Base-by-base conservation (phyloP, 2,113 vertebrate genomes). In the Micromys minutus region DNA sequence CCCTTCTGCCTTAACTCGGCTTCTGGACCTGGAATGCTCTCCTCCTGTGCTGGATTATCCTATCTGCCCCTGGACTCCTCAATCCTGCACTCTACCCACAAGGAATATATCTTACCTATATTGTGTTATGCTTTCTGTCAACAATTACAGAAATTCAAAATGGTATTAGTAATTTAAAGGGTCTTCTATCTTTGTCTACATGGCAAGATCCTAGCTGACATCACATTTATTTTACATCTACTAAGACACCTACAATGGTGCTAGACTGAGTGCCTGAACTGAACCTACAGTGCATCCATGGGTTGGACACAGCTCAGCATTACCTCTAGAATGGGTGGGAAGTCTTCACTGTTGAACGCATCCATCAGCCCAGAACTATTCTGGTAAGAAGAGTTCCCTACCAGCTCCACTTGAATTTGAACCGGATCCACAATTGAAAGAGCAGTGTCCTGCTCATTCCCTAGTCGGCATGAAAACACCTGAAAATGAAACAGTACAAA, bases 371-470 rank as follows among this genome's bases (percentile, higher is more conserved):
- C 99, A 0, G 99, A 99, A 88, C 98, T 99, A 93, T 98, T 99
- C n/a, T 99, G 99, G 87, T 99, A 99, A 1, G 99, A 99, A 89
- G 99, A 99, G 97, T 99, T 99, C 13, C 99, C 99, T 97, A 99
- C 98, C 39, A 99, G 98, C 95, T 99, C 99, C 96, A 99, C 97
- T 29, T 99, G 99, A 74, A 99, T 98, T 80, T 99, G 99, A 36
- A 99, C 99, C 0, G 99, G 99, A 94, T 99, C 99, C 3, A 99
- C 98, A 91, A 99, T 99, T 6, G 99, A 99, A 94, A 99, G 98
- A 0, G 99, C 99, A 0, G 99, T 99, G 93, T 99, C 99, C 13
- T 99, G 99, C 92, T 99, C 99, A 16, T 98, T 99, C 93, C 99
- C 99, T 45, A 99, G 98, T 13, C 99, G 98, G 97, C 99, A 99